A percentile compares a stretch with the other conserved stretches of the same genome.
phyloP scores from a whole-genome alignment of 2,888 invertebrate genomes.

The Cacoxenus indagator region DNA sequence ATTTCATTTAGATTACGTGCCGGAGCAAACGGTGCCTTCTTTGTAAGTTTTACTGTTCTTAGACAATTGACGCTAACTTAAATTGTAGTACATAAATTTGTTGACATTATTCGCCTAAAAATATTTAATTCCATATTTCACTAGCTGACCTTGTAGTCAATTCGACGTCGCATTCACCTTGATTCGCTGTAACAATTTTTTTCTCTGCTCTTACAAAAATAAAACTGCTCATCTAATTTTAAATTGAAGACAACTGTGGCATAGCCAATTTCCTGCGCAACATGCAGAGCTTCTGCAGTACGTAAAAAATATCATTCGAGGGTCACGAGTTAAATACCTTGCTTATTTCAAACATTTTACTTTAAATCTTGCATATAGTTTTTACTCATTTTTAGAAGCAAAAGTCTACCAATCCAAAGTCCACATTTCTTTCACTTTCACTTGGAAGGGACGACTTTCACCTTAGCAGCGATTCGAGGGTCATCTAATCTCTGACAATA shows the following conservation, averaged over 20 bases:
- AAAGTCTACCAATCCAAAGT: no score
- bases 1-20: not conserved
- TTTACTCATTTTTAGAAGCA: no score
- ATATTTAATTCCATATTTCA: conserved; percentile 54
- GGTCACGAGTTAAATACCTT: conserved; percentile 42
- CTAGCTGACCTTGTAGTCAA: no score
- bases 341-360: not conserved
- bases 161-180: conserved; percentile 2
- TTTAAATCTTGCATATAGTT: not conserved
- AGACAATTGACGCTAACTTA: no score
- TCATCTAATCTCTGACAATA: not conserved
- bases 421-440: no score
- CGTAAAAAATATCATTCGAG: conserved; percentile 57
- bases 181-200: not conserved
- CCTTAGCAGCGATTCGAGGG: not conserved
- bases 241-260: conserved; percentile 13
- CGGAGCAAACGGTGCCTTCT: no score
- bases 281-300: not conserved
- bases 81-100: not conserved
- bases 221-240: conserved; percentile 12
- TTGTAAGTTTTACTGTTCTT: no score
- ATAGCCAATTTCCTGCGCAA: not conserved
- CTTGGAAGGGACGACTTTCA: not conserved
- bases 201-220: not conserved
- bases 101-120: not conserved